phyloP scores from a whole-genome alignment of 2,113 vertebrate species.

The Aspiorhynchus laticeps region DNA sequence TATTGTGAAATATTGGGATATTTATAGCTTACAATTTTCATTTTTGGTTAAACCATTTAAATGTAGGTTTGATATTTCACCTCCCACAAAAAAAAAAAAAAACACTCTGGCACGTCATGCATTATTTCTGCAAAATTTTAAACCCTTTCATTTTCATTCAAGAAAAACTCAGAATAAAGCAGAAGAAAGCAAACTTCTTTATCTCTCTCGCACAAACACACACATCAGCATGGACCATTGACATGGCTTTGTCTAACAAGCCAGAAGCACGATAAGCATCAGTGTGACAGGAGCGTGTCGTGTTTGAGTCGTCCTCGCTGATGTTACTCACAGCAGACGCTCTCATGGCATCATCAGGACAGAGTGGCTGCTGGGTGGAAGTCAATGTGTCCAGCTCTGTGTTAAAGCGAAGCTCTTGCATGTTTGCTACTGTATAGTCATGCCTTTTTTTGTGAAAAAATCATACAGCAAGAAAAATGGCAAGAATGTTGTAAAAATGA shows the following conservation, averaged over 20 bases:
- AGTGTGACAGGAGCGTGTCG: conserved; percentile 37
- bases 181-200: background rate
- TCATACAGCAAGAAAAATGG: background rate
- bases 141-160: background rate
- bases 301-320: background rate
- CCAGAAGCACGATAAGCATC: conserved; percentile 15
- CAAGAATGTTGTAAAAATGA: background rate
- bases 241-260: background rate
- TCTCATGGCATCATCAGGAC: conserved; percentile 11
- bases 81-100: background rate
- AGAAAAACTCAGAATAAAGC: background rate
- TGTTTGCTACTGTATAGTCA: background rate
- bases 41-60: background rate
- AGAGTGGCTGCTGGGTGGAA: background rate
- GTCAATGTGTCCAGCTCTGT: too few species aligned
- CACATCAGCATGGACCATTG: background rate
- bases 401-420: background rate
- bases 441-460: background rate
- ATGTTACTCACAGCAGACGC: background rate
- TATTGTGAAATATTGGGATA: background rate
- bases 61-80: background rate
- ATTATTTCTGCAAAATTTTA: background rate
- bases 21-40: background rate
- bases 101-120: background rate
- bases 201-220: background rate